Evolutionary conservation across 37 sponge, comb jelly and placozoan genomes (phyloP).

Genomic region (Crambe crambe): DNA sequence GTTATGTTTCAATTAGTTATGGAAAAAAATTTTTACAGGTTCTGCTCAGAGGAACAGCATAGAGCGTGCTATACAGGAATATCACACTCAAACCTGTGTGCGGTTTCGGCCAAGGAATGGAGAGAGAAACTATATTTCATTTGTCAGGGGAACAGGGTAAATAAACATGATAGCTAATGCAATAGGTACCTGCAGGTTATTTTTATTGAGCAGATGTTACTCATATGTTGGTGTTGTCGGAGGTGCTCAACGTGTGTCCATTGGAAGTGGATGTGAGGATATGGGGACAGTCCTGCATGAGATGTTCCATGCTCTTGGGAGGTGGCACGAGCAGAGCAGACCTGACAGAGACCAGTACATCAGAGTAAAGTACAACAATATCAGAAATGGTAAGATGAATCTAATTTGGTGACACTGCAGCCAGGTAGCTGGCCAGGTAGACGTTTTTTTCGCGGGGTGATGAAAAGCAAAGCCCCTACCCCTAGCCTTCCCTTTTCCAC

Average conservation of each 20-base stretch:
- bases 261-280: constrained; percentile 80
- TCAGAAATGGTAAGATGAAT: constrained; percentile 36
- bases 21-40: background rate
- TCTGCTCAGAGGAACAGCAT: constrained; percentile 30
- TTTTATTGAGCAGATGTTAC: constrained; percentile 71
- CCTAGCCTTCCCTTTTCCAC: too few species aligned
- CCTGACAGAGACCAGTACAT: constrained; percentile 79
- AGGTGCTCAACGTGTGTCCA: constrained; percentile 64
- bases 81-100: constrained; percentile 48
- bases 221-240: constrained; percentile 61
- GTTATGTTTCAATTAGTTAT: too few species aligned
- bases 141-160: constrained; percentile 69
- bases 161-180: background rate
- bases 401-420: too few species aligned
- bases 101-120: constrained; percentile 46
- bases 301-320: constrained; percentile 28
- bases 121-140: constrained; percentile 64
- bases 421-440: too few species aligned
- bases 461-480: too few species aligned
- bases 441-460: too few species aligned
- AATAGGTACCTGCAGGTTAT: background rate
- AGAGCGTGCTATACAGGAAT: constrained; percentile 41
- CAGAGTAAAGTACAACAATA: constrained; percentile 43
- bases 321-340: constrained; percentile 92
- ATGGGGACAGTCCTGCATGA: constrained; percentile 73